Evolutionary conservation across 2,888 invertebrate genomes (phyloP).

Genomic region (Hybos culiciformis): DNA sequence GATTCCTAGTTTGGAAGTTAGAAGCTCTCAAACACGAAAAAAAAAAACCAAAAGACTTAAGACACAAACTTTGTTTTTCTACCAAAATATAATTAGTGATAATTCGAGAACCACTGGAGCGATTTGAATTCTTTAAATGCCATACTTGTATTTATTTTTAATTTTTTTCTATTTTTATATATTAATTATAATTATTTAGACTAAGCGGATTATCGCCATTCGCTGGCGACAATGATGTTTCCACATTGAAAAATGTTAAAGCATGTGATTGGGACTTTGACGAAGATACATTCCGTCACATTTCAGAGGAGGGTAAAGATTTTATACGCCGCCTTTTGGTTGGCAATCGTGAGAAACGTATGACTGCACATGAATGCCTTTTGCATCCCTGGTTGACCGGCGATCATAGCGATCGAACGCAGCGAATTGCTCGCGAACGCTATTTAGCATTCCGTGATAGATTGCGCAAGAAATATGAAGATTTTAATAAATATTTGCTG

Average conservation of each 20-base stretch:
- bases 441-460: conserved; percentile 80
- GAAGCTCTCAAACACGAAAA: no score
- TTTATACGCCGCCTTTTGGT: conserved; percentile 88
- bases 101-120: no score
- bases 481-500: conserved; percentile 71
- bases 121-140: no score
- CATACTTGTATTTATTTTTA: neutral
- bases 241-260: conserved; percentile 95
- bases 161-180: neutral
- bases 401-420: conserved; percentile 60
- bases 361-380: conserved; percentile 97
- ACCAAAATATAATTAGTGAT: no score
- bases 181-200: conserved; percentile 34
- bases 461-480: conserved; percentile 67
- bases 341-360: conserved; percentile 90
- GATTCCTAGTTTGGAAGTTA: no score
- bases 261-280: conserved; percentile 99
- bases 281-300: conserved; percentile 81
- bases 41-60: no score
- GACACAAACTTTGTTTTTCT: no score
- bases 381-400: conserved; percentile 91
- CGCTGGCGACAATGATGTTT: conserved; percentile 96
- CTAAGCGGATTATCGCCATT: conserved; percentile 97
- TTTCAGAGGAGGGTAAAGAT: conserved; percentile 95
- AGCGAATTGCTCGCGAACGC: conserved; percentile 67